Evolutionary conservation across 2,888 invertebrate species (phyloP), one percentile per base, ranked within the genome.

Genomic region (Cataglyphis cursor): DNA sequence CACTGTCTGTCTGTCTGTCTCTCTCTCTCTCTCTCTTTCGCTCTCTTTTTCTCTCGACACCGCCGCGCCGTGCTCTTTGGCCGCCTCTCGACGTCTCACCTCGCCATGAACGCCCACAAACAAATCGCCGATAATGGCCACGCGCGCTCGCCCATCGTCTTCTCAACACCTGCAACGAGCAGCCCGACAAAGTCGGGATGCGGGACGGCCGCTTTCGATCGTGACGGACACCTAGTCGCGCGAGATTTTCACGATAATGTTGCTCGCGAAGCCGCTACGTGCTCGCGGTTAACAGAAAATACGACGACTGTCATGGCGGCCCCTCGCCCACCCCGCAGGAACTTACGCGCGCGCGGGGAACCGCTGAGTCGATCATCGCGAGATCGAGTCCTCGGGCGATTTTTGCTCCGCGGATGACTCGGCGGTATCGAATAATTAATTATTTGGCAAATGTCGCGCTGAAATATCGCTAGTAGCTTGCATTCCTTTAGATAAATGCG

Each of bases 241-340:
- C 85, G 82, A 84, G n/a, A 87, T 84, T 86, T 90, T 87, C 85
- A 85, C 86, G 64, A 86, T 83, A 91, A 90, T 86, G 83, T 74
- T 66, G 83, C 70, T 44, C 85, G 75, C 84, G 84, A 82, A 86
- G 81, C 82, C n/a, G n/a, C 62, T 90, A 87, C 87, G 88, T 87
- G 87, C 90, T 89, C 89, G 89, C 91, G 87, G 91, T 90, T 92
- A 88, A 93, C 91, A 86, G 92, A 92, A 92, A 92, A 93, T 93
- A 92, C 90, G 90, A 89, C 82, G 88, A 93, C 93, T 93, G 93
- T 93, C 93, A 93, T 93, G 93, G 93, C 93, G 93, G 75, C 90
- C 90, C 90, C 90, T 91, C 91, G 89, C 90, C 92, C 92, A 90
- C 92, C 90, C 90, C 89, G 91, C 91, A 88, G 88, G 87, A 88